Conservation (phyloP, 2,888 invertebrate species). For the Cylloceria caligata region DNA sequence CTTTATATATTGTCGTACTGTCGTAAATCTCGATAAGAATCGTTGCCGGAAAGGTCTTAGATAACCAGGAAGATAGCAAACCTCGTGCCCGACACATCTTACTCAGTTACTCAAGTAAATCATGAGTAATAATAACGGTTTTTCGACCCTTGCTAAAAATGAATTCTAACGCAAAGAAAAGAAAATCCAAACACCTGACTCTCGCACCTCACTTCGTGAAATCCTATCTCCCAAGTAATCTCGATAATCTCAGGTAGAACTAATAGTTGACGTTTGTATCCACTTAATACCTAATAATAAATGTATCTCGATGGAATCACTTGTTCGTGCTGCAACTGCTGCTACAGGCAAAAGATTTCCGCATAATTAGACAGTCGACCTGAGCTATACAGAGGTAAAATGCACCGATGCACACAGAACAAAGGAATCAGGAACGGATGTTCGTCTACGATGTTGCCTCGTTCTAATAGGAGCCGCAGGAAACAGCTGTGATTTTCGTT, state of each 20-base stretch:
- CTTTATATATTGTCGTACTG: background rate
- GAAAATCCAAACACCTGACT: background rate
- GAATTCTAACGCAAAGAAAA: background rate
- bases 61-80: too few species aligned
- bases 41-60: background rate
- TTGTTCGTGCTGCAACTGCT: constrained; percentile 28
- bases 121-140: background rate
- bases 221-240: constrained; percentile 7
- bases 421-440: constrained; percentile 58
- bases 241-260: background rate
- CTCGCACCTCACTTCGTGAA: background rate
- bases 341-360: constrained; percentile 52
- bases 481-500: constrained; percentile 67
- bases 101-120: background rate
- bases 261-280: background rate
- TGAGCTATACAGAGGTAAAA: constrained; percentile 14
- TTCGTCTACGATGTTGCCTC: constrained; percentile 25
- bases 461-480: constrained; percentile 53
- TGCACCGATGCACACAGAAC: constrained; percentile 64
- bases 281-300: constrained; percentile 12
- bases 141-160: background rate
- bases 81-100: too few species aligned
- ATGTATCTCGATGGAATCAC: constrained; percentile 42
- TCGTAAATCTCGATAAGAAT: background rate
- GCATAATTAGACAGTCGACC: constrained; percentile 60